Conservation (phyloP, 2,113 vertebrate species). For the Clarias batrachus region DNA sequence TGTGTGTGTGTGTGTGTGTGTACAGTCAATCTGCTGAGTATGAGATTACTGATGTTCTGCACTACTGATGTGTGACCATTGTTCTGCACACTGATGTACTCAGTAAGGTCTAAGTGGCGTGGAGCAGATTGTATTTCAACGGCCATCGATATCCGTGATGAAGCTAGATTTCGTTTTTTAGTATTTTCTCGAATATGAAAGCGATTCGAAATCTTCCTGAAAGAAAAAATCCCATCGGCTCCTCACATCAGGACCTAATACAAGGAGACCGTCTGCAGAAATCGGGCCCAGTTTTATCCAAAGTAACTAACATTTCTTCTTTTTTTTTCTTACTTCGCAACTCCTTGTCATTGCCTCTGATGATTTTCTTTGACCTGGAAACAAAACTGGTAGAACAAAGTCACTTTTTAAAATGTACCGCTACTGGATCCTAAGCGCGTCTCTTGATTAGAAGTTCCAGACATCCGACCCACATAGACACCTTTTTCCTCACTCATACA, state of each 20-base stretch:
- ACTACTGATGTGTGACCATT: not conserved
- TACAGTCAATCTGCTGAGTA: not conserved
- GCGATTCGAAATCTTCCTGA: not conserved
- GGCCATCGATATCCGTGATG: not conserved
- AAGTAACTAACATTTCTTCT: not conserved
- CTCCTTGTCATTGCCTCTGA: not conserved
- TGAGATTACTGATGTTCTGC: conserved; percentile 44
- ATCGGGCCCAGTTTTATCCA: not conserved
- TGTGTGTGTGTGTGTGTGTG: not conserved
- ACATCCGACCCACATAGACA: too few species aligned
- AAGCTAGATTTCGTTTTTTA: not conserved
- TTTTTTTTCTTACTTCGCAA: not conserved
- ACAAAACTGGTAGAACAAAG: not conserved
- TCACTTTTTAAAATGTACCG: too few species aligned
- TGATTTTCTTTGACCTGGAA: not conserved
- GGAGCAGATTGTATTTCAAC: conserved; percentile 1
- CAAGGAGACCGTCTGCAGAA: not conserved
- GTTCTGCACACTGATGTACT: not conserved
- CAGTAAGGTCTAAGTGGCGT: not conserved
- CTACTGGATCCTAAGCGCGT: too few species aligned
- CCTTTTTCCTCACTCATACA: too few species aligned
- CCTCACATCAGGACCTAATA: not conserved
- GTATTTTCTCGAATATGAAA: not conserved
- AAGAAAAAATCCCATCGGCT: not conserved
- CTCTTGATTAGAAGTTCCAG: too few species aligned